These are phyloP conservation scores for Periophthalmus modestus DNA, from an alignment of 2,113 vertebrate species.

Conservation along the genomic window DNA sequence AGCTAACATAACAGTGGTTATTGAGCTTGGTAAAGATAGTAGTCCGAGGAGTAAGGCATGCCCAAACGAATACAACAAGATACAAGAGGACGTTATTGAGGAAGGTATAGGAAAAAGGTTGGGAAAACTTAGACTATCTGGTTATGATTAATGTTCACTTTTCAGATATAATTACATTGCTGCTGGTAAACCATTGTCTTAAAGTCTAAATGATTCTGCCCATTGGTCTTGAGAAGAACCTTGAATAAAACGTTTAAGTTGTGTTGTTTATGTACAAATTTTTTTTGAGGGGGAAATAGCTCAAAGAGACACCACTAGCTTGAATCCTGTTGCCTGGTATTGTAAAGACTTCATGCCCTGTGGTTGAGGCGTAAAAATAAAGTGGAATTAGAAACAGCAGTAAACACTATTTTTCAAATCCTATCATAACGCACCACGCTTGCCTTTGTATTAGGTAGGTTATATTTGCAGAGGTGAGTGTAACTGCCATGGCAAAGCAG, in stretches of 20 bases:
- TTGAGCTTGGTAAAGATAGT: too few relatives aligned
- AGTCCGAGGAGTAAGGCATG: too few relatives aligned
- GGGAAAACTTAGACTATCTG: too few relatives aligned
- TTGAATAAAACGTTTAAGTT: background rate
- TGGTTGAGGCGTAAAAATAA: slow-evolving; percentile 20
- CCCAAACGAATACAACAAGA: too few relatives aligned
- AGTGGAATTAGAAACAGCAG: slow-evolving; percentile 26
- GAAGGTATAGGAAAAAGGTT: too few relatives aligned
- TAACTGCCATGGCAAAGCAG: slow-evolving; percentile 92
- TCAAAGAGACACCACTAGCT: slow-evolving; percentile 1
- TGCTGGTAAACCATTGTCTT: background rate
- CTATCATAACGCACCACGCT: slow-evolving; percentile 6
- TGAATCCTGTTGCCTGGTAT: background rate
- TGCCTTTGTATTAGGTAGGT: slow-evolving; percentile 13
- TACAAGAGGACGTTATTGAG: too few relatives aligned
- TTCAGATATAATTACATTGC: background rate
- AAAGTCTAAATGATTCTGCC: background rate
- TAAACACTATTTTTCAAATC: slow-evolving; percentile 12
- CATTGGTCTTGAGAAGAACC: background rate
- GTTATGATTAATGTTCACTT: too few relatives aligned
- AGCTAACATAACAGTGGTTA: too few relatives aligned
- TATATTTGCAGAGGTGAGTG: slow-evolving; percentile 83
- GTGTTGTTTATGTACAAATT: background rate
- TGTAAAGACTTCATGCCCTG: background rate
- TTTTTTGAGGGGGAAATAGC: background rate